Conservation (phyloP, 2,113 vertebrate species). For the Paramisgurnus dabryanus region DNA sequence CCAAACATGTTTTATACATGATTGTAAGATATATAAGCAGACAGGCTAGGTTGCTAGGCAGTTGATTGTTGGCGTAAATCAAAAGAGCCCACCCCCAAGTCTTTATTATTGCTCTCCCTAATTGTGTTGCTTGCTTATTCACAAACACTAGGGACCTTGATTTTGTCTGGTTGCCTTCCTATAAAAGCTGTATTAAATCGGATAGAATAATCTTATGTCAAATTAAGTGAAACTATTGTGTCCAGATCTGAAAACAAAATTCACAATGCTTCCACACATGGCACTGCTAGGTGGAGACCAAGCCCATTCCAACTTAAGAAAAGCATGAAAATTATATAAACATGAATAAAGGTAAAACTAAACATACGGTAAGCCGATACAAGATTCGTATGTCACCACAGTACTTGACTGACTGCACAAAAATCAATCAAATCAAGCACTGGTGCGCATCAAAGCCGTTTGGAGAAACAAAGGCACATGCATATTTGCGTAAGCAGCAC, state of each 20-base stretch:
- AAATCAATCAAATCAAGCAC: slow-evolving; percentile 36
- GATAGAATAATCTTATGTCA: slow-evolving; percentile 1
- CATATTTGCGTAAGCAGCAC: slow-evolving; percentile 29
- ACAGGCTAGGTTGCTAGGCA: not conserved
- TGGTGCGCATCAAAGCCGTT: slow-evolving; percentile 15
- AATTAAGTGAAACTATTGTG: not conserved
- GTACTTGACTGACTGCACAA: slow-evolving; percentile 15
- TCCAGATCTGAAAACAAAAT: not conserved
- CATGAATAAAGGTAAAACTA: slow-evolving; percentile 26
- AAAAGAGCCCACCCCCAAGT: too few species aligned
- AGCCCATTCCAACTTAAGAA: not conserved
- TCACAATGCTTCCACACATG: not conserved
- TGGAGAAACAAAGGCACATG: slow-evolving; percentile 34
- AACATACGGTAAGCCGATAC: slow-evolving; percentile 8
- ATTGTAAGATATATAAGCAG: not conserved
- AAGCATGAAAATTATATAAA: not conserved
- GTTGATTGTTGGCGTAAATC: too few species aligned
- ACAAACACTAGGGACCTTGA: not conserved
- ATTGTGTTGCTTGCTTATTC: slow-evolving; percentile 1
- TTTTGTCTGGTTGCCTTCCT: not conserved
- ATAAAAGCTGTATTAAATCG: slow-evolving; percentile 12
- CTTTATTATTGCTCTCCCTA: too few species aligned
- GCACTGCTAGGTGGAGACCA: not conserved
- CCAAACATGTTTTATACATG: not conserved
- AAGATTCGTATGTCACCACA: slow-evolving; percentile 13